Evolutionary conservation across 2,888 invertebrate genomes (phyloP), one percentile per base, ranked within the genome.

Genomic region (Leptinotarsa rubiginosa): DNA sequence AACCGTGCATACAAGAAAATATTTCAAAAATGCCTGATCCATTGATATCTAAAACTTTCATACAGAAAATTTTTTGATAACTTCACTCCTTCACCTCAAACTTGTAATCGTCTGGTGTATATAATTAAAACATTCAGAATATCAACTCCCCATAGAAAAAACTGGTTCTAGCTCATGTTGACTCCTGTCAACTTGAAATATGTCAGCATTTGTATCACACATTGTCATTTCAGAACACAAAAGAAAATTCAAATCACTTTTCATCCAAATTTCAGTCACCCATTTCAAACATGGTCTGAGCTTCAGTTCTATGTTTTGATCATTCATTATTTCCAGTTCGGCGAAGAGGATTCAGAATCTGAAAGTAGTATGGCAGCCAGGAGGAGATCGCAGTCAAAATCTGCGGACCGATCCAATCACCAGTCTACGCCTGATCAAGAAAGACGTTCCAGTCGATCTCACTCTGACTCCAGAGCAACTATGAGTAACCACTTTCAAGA

Each of bases 401-500:
- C 69, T 18, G 12, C 47, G 22, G 69, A 69, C 16, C 18, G 69
- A 47, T 41, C 22, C 2, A 20, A 41, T 5, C 18, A 20, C n/a
- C 20, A 69, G 4, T 47, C 47, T 12, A 41, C 41, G 41, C 10
- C 41, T 41, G 41, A 12, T 2, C 41, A 41, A 1, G 41, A 69
- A 7, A 56, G 47, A 47, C 54, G 20, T 18, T 69, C 56, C 22
- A 16, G 20, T n/a, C 56, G 69, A 15, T 18, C 69, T 20, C 22
- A 69, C 15, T 69, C 69, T 12, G 69, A 56, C 47, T 56, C 69
- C 47, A 69, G 69, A 47, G 16, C 56, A 18, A 56, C 15, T n/a
- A 16, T 20, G 10, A 69, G 56, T 41, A 41, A 41, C 41, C 41
- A 41, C 10, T 41, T 41, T 41, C 41, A 41, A 10, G 41, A 41